These are phyloP conservation scores for Schlechtendalia chinensis DNA, from an alignment of 1,140 invertebrate species.

Conservation along the genomic window DNA sequence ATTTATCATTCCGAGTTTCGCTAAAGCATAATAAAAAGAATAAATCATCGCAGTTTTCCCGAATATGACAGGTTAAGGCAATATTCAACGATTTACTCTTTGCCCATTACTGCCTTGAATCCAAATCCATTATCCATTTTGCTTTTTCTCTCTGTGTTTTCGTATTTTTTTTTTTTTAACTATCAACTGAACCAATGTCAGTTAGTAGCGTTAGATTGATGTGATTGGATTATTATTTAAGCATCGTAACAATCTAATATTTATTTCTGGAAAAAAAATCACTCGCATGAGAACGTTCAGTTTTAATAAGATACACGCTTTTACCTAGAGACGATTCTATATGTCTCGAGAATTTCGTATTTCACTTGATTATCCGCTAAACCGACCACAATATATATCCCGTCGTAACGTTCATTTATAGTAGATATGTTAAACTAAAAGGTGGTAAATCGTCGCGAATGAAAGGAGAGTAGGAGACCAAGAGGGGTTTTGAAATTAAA, in stretches of 20 bases:
- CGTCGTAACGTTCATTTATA: no score
- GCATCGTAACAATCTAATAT: background rate
- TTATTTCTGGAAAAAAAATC: no score
- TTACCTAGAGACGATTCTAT: no score
- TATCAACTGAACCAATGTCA: background rate
- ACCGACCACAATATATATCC: no score
- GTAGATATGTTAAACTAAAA: no score
- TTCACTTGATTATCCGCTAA: no score
- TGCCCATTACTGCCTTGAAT: background rate
- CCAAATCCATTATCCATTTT: constrained; percentile 17
- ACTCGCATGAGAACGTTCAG: no score
- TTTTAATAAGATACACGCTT: no score
- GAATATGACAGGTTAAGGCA: constrained; percentile 34
- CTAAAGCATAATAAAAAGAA: constrained; percentile 22
- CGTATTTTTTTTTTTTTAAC: constrained; percentile 7
- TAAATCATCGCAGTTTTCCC: constrained; percentile 22
- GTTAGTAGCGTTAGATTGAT: constrained; percentile 16
- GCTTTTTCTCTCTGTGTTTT: background rate
- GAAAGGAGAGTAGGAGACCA: no score
- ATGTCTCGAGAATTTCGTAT: no score
- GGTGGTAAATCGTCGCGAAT: no score
- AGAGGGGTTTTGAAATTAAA: no score
- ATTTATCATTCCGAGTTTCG: constrained; percentile 17
- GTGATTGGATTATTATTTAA: background rate
- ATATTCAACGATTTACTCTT: constrained; percentile 43